Base-by-base conservation (phyloP, 2,888 invertebrate genomes). In the Venusia cambrica region DNA sequence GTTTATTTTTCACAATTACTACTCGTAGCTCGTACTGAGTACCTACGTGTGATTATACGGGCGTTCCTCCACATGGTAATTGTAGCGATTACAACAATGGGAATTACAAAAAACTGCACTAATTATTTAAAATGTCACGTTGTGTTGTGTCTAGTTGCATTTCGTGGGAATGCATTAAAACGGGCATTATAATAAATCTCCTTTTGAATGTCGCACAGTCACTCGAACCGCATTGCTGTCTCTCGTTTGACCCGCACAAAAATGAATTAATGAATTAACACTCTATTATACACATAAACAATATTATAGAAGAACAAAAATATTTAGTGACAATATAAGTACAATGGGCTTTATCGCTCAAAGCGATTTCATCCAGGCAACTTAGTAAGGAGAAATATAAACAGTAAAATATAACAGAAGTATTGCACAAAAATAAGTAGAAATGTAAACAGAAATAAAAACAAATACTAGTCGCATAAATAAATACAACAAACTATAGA, bases 81-180 rank as follows among this genome's bases (percentile, higher is more conserved):
- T 41, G 39, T 46, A 31, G 38, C 45, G 36, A 44, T 47, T 52
- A 45, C 28, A 40, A 48, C 51, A 51, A 49, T 45, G 40, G 17
- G 26, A 41, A 47, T 47, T 46, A 35, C 30, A 39, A 35, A 44
- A 38, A 51, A 45, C 38, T 38, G 38, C 30, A 16, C 48, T 47
- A 63, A 72, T 72, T 73, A 67, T 59, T 57, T 44, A 47, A 69
- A 72, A 73, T 73, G 72, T 69, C 70, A 62, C 64, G 61, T 63
- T 58, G 62, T 66, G 57, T 51, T 58, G 52, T 45, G 48, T 51
- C 47, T 38, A 48, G 38, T 51, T 53, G 57, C 54, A 53, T 62
- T 57, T 49, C 55, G 54, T 66, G 64, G 49, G 66, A 69, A 58
- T 50, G 30, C 44, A 40, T 29, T 48, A 38, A 37, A 38, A 31